These are phyloP conservation scores for Margarornis squamiger DNA, from an alignment of 2,797 vertebrate genomes.

Conservation along the genomic window DNA sequence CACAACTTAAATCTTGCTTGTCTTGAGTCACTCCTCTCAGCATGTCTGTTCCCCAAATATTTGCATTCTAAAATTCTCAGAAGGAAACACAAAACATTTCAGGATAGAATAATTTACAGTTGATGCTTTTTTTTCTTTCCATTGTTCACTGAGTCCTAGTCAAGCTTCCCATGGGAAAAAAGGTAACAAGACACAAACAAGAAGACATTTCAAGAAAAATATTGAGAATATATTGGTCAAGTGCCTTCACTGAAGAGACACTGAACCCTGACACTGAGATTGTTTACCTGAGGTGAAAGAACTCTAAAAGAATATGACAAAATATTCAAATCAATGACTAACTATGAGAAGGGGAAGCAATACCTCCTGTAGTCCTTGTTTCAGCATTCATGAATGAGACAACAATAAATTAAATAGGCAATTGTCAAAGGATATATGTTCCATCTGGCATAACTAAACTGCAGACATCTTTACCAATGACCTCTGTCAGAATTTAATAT, in stretches of 20 bases:
- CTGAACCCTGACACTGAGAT: not conserved
- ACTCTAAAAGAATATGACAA: not conserved
- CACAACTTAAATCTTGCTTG: not conserved
- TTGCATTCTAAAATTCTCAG: not conserved
- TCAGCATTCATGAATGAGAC: not conserved
- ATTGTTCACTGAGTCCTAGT: not conserved
- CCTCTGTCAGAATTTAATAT: not conserved
- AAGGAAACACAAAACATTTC: not conserved
- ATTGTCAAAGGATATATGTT: not conserved
- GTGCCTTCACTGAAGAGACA: not conserved
- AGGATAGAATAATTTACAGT: not conserved
- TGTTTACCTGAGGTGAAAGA: not conserved
- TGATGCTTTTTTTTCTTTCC: not conserved
- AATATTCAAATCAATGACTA: not conserved
- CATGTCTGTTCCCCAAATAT: not conserved
- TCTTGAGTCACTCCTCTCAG: not conserved
- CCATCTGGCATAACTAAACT: not conserved
- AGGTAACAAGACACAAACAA: not conserved
- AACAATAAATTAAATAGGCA: not conserved
- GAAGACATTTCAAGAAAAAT: not conserved
- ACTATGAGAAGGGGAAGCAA: not conserved
- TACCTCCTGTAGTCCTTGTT: not conserved
- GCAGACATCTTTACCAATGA: not conserved
- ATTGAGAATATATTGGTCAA: not conserved
- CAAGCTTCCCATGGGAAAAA: not conserved